These are phyloP conservation scores for Pteronotus mesoamericanus DNA, from an alignment of 2,797 vertebrate genomes.

Conservation along the genomic window DNA sequence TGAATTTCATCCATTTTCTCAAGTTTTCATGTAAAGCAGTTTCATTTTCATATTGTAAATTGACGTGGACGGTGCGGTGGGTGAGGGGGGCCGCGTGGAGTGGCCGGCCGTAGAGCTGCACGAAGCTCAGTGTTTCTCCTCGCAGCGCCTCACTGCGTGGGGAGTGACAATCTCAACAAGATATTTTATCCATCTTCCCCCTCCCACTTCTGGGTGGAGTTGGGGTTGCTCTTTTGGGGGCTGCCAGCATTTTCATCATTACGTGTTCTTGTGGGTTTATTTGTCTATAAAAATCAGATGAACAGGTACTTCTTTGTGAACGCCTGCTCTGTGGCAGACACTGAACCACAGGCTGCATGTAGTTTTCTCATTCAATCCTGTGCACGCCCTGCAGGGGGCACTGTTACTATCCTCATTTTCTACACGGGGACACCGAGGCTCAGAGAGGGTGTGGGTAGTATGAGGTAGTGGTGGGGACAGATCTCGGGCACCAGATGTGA, in stretches of 20 bases:
- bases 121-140: background rate
- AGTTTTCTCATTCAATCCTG: background rate
- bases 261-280: background rate
- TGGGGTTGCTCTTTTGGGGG: background rate
- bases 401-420: background rate
- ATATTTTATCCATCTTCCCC: background rate
- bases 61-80: background rate
- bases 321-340: fast-evolving
- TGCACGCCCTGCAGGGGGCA: fast-evolving
- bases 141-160: fast-evolving
- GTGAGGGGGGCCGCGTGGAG: fast-evolving
- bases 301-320: background rate
- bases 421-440: background rate
- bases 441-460: background rate
- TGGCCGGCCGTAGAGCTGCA: fast-evolving
- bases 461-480: background rate
- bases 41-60: background rate
- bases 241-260: background rate
- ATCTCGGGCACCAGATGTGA: fast-evolving
- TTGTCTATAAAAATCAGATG: background rate
- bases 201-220: background rate
- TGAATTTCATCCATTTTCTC: background rate
- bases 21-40: background rate
- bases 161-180: background rate
- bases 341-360: fast-evolving